Conservation (phyloP, 2,888 invertebrate genomes). For the Oxycera nigricornis region DNA sequence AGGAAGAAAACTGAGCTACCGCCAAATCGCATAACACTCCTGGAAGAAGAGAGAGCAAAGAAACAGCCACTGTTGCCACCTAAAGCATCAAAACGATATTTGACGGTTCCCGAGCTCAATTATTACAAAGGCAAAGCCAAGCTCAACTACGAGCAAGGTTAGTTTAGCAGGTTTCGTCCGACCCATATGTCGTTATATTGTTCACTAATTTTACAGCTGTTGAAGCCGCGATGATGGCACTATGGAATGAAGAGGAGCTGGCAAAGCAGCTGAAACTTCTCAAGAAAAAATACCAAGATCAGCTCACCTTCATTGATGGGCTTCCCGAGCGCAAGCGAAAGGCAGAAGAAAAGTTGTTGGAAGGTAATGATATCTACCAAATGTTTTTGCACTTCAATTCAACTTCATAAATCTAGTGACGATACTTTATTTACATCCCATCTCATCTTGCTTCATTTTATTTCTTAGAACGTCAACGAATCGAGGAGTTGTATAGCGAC, state of each 20-base stretch:
- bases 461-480: not conserved
- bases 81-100: not conserved
- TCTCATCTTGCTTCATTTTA: not conserved
- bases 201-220: not conserved
- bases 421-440: too few species aligned
- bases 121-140: not conserved
- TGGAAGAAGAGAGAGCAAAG: not conserved
- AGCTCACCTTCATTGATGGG: constrained; percentile 1
- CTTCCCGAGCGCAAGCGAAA: not conserved
- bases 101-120: not conserved
- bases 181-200: too few species aligned
- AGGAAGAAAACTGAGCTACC: not conserved
- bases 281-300: not conserved
- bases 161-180: too few species aligned
- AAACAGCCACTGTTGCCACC: not conserved
- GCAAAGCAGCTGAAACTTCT: not conserved
- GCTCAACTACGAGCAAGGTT: not conserved
- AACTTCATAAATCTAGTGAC: too few species aligned
- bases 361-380: not conserved
- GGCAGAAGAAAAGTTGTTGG: not conserved
- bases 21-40: not conserved
- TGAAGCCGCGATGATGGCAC: not conserved
- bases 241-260: not conserved
- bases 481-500: not conserved
- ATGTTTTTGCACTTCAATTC: not conserved